Evolutionary conservation across 1,140 invertebrate species (phyloP), one percentile per base, ranked within the genome.

Genomic region (Drosophila lacertosa): DNA sequence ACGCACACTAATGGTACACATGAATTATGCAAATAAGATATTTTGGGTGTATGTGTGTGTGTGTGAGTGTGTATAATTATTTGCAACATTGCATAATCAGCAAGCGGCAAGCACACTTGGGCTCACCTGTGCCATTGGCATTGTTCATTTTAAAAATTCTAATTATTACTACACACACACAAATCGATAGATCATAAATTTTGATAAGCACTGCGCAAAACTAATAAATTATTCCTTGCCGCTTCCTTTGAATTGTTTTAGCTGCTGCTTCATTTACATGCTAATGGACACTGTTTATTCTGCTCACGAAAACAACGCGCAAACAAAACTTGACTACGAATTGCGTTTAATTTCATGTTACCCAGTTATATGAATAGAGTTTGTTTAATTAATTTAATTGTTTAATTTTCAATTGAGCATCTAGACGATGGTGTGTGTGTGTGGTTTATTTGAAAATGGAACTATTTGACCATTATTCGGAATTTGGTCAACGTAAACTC

Each of bases 121-220:
- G 42, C 42, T 37, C 58, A 70, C 63, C 50, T 67, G 37, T 11
- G 51, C 40, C 51, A 16, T 15, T 20, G 24, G 13, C 39, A 57
- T 50, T 32, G 15, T 20, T 57, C 22, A 48, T 66, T 50, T 45
- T 33, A 16, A 18, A 40, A 51, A 33, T 51, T 51, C 66, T 47
- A 39, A 68, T 24, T n/a, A 57, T 50, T 50, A 16, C 24, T 2
- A 16, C 26, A 44, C 45, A 53, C 51, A 59, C 45, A 83, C 63
- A 83, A 78, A 83, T 82, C 79, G 68, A 82, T 82, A 71, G 55
- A 83, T 84, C 79, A 82, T 83, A 83, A 83, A 82, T 84, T 64
- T 70, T 44, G 80, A 74, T 83, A 84, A 71, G 65, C 60, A 67
- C 75, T 66, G 65, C 60, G 78, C n/a, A 82, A 74, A 82, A 78